Base-by-base conservation (phyloP, 1,140 invertebrate species). In the Anagrus nilaparvatae region DNA sequence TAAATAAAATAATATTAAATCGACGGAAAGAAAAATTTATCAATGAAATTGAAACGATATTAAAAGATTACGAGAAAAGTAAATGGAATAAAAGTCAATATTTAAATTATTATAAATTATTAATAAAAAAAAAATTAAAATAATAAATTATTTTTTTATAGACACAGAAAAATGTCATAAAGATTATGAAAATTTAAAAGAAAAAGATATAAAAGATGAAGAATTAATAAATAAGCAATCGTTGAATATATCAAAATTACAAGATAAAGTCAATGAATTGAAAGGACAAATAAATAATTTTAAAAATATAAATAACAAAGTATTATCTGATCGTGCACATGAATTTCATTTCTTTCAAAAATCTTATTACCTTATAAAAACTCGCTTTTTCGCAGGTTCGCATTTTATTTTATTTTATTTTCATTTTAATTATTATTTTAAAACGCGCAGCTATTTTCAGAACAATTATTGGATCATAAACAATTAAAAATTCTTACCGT, bases 21-120 rank as follows among this genome's bases (percentile, higher is more conserved):
- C 56, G 51, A 14, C 49, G 50, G 29, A 35, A 53, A 5, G 35
- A 42, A 17, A 38, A 28, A 2, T 30, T 48, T 12, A 49, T 46
- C 39, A 33, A 55, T 10, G 31, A 53, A 17, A 30, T 60, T 14
- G 46, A 42, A 34, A 45, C 14, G 5, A 16, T 59, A 14, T 23
- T 63, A 3, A 40, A 40, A 1, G 42, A 56, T 38, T 63, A 63
- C 45, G 43, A 51, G 14, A 50, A 52, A 12, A 54, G 62, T 66
- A 46, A 41, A 35, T 25, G 5, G 24, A 18, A 9, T 9, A 9
- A 37, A 5, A 12, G 20, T 12, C 3, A 33, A 14, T 43, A 35
- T 9, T 5, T 14, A 7, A 30, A 17, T 18, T 18, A 18, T 20
- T 9, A 4, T 16, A n/a, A 1, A 2, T 40, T 24, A 24, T 17